Evolutionary conservation across 2,797 vertebrate genomes (phyloP).

Genomic region (Parauchenoglanis ngamensis): DNA sequence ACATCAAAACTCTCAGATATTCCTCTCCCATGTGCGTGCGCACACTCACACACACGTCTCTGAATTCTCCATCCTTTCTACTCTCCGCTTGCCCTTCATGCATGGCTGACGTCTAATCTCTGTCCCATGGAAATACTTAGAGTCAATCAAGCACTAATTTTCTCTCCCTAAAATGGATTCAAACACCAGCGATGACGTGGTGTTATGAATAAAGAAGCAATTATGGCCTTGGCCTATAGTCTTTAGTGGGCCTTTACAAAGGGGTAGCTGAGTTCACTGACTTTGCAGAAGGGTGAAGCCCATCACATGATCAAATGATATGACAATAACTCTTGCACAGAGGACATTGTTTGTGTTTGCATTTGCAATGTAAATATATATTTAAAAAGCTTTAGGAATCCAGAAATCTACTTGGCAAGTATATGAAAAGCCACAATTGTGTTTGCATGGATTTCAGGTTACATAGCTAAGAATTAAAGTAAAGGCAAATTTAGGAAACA

Average conservation of each 20-base stretch:
- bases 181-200: conserved; percentile 35
- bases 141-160: conserved; percentile 50
- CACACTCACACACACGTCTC: not conserved
- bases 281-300: conserved; percentile 19
- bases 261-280: conserved; percentile 17
- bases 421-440: not conserved
- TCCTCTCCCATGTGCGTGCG: not conserved
- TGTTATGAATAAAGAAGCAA: conserved; percentile 48
- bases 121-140: conserved; percentile 55
- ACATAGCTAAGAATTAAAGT: not conserved
- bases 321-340: conserved; percentile 20
- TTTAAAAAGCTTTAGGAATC: not conserved
- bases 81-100: conserved; percentile 46
- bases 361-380: not conserved
- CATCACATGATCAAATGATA: conserved; percentile 16
- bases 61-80: conserved; percentile 27
- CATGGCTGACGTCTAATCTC: conserved; percentile 53
- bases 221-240: conserved; percentile 34
- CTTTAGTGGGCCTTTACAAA: conserved; percentile 27
- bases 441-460: not conserved
- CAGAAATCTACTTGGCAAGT: not conserved
- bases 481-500: not conserved
- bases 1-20: not conserved
- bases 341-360: not conserved
- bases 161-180: conserved; percentile 44